Percentiles rank a stretch among this genome's conserved stretches.
These are phyloP conservation scores for Microcebus jonahi DNA, from an alignment of 2,113 vertebrate species.

Conservation along the genomic window DNA sequence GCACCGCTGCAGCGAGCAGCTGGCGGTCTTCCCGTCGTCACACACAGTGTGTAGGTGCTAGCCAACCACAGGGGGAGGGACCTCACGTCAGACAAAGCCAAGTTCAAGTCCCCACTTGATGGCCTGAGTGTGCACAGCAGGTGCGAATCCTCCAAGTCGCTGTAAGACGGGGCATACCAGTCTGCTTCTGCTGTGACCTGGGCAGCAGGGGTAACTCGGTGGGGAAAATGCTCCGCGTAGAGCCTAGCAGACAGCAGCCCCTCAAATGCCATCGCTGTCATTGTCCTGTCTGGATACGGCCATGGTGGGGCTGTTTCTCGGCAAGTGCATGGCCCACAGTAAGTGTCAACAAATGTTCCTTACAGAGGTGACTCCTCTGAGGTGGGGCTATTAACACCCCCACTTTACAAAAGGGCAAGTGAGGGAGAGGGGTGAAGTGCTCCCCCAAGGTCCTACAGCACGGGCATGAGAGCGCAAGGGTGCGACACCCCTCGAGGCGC, in stretches of 20 bases:
- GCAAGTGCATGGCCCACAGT: not conserved
- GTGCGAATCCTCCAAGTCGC: not conserved
- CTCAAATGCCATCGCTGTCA: not conserved
- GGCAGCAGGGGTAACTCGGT: no score
- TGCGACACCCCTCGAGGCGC: not conserved
- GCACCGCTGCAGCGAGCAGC: rapidly evolving
- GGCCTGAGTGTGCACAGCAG: no score
- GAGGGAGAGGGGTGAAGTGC: not conserved
- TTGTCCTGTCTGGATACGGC: not conserved
- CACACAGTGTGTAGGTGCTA: not conserved
- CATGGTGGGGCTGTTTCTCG: not conserved
- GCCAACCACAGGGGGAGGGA: not conserved
- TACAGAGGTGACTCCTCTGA: not conserved
- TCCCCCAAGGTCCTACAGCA: not conserved
- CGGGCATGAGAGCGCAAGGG: not conserved
- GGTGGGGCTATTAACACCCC: not conserved
- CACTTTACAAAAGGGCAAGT: not conserved
- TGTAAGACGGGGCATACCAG: not conserved
- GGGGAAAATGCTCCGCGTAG: not conserved
- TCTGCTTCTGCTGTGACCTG: not conserved
- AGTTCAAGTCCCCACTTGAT: not conserved
- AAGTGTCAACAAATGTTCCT: not conserved
- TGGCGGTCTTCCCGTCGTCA: not conserved
- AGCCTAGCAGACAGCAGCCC: no score
- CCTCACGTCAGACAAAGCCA: not conserved